A percentile compares a stretch with the other conserved stretches of the same genome.
These are phyloP conservation scores for Megalurothrips usitatus DNA, from an alignment of 2,888 invertebrate genomes.

Conservation along the genomic window DNA sequence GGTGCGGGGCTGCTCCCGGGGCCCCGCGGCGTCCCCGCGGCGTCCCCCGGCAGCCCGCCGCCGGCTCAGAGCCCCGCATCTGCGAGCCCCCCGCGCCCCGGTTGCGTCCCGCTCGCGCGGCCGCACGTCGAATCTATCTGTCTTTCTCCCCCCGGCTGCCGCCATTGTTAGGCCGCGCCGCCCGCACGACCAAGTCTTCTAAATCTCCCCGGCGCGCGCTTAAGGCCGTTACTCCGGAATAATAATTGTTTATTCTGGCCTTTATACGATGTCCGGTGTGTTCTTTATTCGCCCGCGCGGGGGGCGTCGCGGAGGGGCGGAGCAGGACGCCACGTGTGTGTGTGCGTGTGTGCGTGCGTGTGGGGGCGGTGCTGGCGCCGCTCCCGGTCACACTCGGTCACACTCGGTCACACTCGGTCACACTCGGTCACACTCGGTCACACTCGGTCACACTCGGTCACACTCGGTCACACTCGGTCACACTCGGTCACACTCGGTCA, in stretches of 20 bases:
- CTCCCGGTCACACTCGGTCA: too few relatives aligned
- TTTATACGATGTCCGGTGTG: neutral
- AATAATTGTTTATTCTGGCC: constrained; percentile 22
- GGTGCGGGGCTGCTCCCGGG: neutral
- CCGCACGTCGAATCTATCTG: neutral
- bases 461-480: too few relatives aligned
- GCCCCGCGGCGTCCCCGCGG: too few relatives aligned
- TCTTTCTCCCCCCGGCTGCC: neutral
- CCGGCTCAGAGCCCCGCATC: too few relatives aligned
- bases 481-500: too few relatives aligned
- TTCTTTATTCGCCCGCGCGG: neutral
- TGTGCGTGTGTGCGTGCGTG: neutral
- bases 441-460: too few relatives aligned
- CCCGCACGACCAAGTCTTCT: neutral
- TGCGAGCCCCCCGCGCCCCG: too few relatives aligned
- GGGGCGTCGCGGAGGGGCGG: neutral
- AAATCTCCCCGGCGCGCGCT: constrained; percentile 1
- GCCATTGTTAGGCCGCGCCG: neutral
- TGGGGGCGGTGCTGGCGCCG: neutral
- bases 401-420: too few relatives aligned
- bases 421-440: too few relatives aligned
- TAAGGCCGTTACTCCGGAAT: neutral
- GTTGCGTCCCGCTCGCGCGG: too few relatives aligned
- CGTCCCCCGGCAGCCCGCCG: too few relatives aligned
- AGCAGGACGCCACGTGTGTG: neutral